phyloP scores from a whole-genome alignment of 2,113 vertebrate species.

The Shinisaurus crocodilurus region DNA sequence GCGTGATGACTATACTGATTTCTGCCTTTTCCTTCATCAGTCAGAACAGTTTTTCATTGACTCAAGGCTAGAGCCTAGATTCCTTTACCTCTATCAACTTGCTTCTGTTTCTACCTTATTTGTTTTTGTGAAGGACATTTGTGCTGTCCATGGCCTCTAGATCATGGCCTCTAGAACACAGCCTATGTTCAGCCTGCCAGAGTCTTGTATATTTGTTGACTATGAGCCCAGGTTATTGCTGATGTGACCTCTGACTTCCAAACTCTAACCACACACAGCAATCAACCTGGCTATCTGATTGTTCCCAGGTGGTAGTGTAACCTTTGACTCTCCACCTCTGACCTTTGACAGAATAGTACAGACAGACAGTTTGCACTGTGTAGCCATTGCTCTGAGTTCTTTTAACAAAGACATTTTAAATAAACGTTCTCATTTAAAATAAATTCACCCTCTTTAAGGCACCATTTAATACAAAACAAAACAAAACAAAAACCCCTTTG shows the following conservation, averaged over 20 bases:
- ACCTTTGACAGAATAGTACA: not conserved
- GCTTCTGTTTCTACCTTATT: no score
- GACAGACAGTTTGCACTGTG: not conserved
- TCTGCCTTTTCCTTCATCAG: no score
- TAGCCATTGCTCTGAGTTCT: not conserved
- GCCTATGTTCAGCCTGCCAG: not conserved
- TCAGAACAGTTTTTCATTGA: no score
- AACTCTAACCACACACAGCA: not conserved
- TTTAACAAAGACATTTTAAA: not conserved
- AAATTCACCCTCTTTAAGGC: not conserved
- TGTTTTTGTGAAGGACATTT: no score
- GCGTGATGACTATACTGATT: no score
- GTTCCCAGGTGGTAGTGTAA: not conserved
- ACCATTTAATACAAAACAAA: no score
- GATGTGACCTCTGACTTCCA: not conserved
- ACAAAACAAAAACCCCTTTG: no score
- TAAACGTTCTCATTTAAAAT: not conserved
- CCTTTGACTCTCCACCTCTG: not conserved
- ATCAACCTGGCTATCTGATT: not conserved
- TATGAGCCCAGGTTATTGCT: not conserved
- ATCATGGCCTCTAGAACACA: no score
- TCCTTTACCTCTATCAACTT: no score
- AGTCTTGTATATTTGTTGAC: not conserved
- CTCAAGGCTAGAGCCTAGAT: no score
- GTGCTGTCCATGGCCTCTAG: no score